Evolutionary conservation across 2,888 invertebrate genomes (phyloP), one percentile per base, ranked within the genome.

Genomic region (Cantharis rufa): DNA sequence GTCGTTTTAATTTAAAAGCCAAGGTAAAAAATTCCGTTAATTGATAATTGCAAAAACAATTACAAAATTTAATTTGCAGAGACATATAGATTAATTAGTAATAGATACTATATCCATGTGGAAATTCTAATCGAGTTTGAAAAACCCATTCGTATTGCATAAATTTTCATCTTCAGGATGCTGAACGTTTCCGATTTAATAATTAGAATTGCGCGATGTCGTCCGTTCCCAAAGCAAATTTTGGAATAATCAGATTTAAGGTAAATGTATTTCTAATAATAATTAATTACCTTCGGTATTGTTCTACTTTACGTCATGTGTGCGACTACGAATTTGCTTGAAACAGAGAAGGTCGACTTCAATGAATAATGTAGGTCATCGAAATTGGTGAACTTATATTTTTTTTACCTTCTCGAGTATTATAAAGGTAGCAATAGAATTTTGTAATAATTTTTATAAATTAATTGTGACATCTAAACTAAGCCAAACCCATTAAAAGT

Each of bases 281-380:
- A 77, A 77, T 74, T 77, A 77, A 77, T 69, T 66, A 15, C 69
- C 62, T 62, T 13, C 48, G 24, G 73, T 70, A 78, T 78, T 78
- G 75, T 78, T 78, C 75, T 73, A 78, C 78, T 78, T 78, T 78
- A 69, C 77, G 74, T 77, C 77, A 77, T 72, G 71, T 77, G 71
- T 77, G 18, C 18, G 70, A 76, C 77, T 75, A 75, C 77, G 77
- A 77, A 77, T 77, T 77, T 75, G 74, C 77, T 77, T 77, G 70
- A 71, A 75, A 71, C 71, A 72, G 77, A 77, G 77, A 77, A 77
- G 77, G 77, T 75, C 77, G 74, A 77, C 77, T 77, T 77, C 77
- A 77, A 77, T 74, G 64, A 15, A 28, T 70, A 62, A 79, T 79
- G 76, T 79, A 79, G 79, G 79, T 78, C 79, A 79, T 75, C 79